Evolutionary conservation across 2,113 vertebrate species (phyloP).

Genomic region (Serilophus lunatus): DNA sequence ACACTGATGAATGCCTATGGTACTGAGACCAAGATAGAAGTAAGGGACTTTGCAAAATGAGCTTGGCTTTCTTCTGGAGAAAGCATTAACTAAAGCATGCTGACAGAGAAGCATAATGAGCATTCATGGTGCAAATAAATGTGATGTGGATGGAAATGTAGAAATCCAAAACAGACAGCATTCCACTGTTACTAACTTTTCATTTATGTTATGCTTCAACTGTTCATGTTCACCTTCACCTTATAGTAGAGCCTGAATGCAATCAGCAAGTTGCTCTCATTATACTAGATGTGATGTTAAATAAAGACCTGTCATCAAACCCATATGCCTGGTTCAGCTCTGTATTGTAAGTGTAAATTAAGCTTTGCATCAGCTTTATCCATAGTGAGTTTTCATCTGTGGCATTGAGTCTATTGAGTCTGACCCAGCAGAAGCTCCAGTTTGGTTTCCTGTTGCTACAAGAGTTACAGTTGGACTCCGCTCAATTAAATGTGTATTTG

Average conservation of each 20-base stretch:
- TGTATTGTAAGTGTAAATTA: not conserved
- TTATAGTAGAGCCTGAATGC: not conserved
- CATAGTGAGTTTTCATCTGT: not conserved
- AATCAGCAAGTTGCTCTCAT: not conserved
- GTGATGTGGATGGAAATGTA: not conserved
- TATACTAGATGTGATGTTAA: not conserved
- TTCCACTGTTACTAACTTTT: not conserved
- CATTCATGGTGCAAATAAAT: not conserved
- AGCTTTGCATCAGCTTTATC: not conserved
- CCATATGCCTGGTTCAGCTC: not conserved
- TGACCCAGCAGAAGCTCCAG: not conserved
- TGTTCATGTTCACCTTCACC: not conserved
- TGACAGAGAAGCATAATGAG: not conserved
- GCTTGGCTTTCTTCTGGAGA: not conserved
- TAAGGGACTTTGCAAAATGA: not conserved
- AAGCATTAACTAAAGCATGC: not conserved
- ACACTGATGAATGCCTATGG: not conserved
- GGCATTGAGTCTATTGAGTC: accelerated
- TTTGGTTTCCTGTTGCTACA: not conserved
- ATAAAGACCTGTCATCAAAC: not conserved
- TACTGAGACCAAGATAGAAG: not conserved
- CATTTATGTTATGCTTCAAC: not conserved
- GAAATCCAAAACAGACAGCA: not conserved
- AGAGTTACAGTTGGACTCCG: not conserved
- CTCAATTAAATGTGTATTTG: not conserved